Conservation (phyloP, 2,888 invertebrate genomes). For the Callosobruchus maculatus region DNA sequence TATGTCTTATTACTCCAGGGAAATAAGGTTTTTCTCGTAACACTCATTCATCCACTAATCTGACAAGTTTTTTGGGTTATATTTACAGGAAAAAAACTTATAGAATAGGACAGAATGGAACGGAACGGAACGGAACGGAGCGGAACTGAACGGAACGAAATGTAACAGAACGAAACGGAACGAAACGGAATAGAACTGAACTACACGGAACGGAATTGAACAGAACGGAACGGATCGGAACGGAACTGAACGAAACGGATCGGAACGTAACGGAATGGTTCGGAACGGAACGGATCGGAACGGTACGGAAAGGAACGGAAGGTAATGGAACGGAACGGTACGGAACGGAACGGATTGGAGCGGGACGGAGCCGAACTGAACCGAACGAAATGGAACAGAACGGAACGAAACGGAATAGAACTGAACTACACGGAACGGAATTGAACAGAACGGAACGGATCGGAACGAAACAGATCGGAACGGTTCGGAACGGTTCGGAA, state of each 20-base stretch:
- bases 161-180: background rate
- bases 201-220: background rate
- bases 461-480: conserved; percentile 6
- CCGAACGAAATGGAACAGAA: conserved; percentile 8
- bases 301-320: conserved; percentile 4
- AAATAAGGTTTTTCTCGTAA: too few species aligned
- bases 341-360: conserved; percentile 11
- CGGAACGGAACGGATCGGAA: background rate
- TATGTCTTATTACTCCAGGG: too few species aligned
- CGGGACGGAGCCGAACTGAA: conserved; percentile 1
- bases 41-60: too few species aligned
- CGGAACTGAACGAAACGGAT: background rate
- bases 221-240: background rate
- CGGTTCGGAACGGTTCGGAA: conserved; percentile 1
- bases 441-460: conserved; percentile 1
- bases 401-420: conserved; percentile 2
- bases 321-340: background rate
- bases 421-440: background rate
- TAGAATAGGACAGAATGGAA: background rate
- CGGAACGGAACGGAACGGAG: background rate
- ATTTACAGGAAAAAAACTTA: too few species aligned
- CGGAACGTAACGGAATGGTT: background rate
- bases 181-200: background rate
- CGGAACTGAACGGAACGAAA: background rate
- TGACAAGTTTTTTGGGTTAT: too few species aligned